Conservation (phyloP, 2,888 invertebrate genomes). For the Tachina lurida region DNA sequence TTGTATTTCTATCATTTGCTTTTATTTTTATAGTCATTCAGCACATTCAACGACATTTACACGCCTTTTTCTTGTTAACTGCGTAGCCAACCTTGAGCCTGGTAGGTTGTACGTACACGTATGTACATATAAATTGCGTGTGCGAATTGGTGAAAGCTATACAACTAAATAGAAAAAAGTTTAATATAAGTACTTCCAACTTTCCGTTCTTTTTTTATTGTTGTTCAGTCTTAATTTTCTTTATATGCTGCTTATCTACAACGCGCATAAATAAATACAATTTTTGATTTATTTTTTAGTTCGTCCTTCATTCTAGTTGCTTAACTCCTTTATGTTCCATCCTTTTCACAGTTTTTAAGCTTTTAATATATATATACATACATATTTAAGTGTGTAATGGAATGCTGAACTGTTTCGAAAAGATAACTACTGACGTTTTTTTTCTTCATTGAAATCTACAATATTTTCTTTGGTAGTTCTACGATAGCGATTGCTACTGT, state of each 20-base stretch:
- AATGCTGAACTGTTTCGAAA: conserved; percentile 35
- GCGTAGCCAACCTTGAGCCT: conserved; percentile 37
- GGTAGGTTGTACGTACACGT: background rate
- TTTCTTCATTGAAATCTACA: conserved; percentile 30
- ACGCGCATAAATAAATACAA: conserved; percentile 67
- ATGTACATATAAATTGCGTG: background rate
- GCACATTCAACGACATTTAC: conserved; percentile 26
- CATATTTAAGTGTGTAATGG: conserved; percentile 6
- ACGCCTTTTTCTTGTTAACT: conserved; percentile 57
- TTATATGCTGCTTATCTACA: conserved; percentile 66
- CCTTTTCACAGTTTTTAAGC: background rate
- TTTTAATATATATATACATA: background rate
- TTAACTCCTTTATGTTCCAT: conserved; percentile 27
- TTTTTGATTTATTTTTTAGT: conserved; percentile 68
- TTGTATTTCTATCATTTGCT: conserved; percentile 26
- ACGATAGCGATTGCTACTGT: conserved; percentile 46
- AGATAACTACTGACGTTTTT: conserved; percentile 35
- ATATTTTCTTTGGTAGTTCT: conserved; percentile 38
- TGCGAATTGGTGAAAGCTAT: background rate
- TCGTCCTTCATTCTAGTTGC: conserved; percentile 35
- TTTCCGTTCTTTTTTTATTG: background rate
- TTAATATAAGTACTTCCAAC: conserved; percentile 11
- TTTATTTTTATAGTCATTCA: conserved; percentile 33
- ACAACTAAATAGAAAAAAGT: background rate
- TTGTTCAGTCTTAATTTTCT: conserved; percentile 27